Evolutionary conservation across 2,888 invertebrate genomes (phyloP).

Genomic region (Bugulina stolonifera): DNA sequence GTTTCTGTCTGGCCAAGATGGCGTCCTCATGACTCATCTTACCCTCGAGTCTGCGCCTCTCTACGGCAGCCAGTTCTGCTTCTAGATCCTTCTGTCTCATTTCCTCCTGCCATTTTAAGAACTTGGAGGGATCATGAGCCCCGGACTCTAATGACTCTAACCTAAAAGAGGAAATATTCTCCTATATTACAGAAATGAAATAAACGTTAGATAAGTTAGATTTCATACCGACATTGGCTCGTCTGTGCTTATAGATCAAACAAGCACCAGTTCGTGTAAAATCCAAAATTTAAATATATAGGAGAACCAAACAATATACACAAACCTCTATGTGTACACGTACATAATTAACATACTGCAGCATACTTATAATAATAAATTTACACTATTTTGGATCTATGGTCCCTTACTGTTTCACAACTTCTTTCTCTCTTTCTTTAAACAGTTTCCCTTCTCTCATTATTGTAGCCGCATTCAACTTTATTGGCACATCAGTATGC

Average conservation of each 20-base stretch:
- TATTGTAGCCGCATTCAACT: slow-evolving; percentile 50
- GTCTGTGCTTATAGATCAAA: no score
- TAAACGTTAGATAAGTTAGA: no score
- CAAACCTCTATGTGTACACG: no score
- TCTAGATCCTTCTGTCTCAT: slow-evolving; percentile 47
- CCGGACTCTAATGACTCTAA: slow-evolving; percentile 47
- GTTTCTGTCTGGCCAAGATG: slow-evolving; percentile 47
- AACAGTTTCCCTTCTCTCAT: slow-evolving; percentile 49
- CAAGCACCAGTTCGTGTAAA: no score
- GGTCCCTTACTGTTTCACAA: slow-evolving; percentile 41
- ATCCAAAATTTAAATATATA: no score
- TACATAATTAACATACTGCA: no score
- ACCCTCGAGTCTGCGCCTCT: slow-evolving; percentile 46
- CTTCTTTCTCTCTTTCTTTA: slow-evolving; percentile 43
- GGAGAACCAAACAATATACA: no score
- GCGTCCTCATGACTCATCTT: slow-evolving; percentile 53
- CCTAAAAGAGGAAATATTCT: slow-evolving; percentile 31
- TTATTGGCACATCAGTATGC: slow-evolving; percentile 36
- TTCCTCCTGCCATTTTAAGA: slow-evolving; percentile 48
- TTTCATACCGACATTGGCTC: no score
- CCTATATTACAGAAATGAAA: no score
- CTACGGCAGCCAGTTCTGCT: slow-evolving; percentile 43
- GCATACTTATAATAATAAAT: no score
- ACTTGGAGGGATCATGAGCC: slow-evolving; percentile 43
- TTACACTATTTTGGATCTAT: no score